These are phyloP conservation scores for Halcyon smyrnensis DNA, from an alignment of 2,797 vertebrate genomes.

Conservation along the genomic window DNA sequence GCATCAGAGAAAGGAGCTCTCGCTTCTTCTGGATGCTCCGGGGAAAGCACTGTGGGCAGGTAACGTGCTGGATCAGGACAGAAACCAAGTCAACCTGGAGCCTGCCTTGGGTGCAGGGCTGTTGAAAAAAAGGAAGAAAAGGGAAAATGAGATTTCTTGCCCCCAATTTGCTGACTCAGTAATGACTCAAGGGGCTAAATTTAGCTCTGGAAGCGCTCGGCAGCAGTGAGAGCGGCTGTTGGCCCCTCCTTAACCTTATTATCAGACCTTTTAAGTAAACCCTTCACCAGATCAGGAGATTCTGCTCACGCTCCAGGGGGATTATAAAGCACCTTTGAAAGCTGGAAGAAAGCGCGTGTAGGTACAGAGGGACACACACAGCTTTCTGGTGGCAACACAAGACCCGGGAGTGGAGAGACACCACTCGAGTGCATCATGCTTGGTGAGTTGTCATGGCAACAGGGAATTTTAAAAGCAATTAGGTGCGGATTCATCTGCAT, in stretches of 20 bases:
- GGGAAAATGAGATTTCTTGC: background rate
- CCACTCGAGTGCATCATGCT: background rate
- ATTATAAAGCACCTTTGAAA: background rate
- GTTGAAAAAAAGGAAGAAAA: background rate
- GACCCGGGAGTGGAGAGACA: background rate
- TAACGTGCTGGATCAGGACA: fast-evolving
- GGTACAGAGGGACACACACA: fast-evolving
- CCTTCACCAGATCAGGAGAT: background rate
- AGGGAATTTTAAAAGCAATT: background rate
- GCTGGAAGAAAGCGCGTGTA: background rate
- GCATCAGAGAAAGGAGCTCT: background rate
- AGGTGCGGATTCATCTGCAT: background rate
- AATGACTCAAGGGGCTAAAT: conserved; percentile 37
- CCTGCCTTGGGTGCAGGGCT: background rate
- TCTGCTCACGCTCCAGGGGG: background rate
- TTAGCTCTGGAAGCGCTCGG: background rate
- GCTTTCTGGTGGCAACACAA: background rate
- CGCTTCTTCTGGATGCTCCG: background rate
- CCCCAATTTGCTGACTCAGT: conserved; percentile 14
- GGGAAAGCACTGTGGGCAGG: background rate
- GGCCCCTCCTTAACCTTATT: conserved; percentile 22
- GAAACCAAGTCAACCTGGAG: background rate
- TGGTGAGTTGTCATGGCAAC: background rate
- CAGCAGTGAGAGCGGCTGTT: background rate
- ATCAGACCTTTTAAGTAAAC: background rate